These are phyloP conservation scores for Napeogenes inachia DNA, from an alignment of 2,888 invertebrate species.

Conservation along the genomic window DNA sequence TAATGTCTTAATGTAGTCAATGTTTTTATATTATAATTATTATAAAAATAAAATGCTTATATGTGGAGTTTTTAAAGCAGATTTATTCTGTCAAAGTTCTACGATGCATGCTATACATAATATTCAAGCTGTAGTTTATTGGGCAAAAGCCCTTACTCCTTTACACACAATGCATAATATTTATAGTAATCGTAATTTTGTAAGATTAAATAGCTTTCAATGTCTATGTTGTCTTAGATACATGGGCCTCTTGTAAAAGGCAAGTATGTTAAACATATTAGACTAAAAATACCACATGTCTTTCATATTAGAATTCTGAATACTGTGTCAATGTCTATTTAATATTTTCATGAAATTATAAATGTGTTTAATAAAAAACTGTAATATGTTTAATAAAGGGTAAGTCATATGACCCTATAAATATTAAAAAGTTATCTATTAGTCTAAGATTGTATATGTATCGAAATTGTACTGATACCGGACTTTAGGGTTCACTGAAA, in stretches of 20 bases:
- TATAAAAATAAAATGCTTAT: constrained; percentile 1
- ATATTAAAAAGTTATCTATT: not conserved
- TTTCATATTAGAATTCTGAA: constrained; percentile 1
- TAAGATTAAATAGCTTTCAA: not conserved
- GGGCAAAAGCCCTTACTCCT: not conserved
- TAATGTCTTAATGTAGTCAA: constrained; percentile 7
- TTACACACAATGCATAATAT: not conserved
- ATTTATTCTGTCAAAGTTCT: not conserved
- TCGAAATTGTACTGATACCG: constrained; percentile 1
- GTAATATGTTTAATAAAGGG: not conserved
- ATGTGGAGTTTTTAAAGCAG: not conserved
- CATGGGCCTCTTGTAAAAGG: not conserved
- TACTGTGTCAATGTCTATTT: constrained; percentile 1
- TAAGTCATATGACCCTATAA: not conserved
- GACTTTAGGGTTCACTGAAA: not conserved
- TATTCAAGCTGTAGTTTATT: not conserved
- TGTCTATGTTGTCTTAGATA: constrained; percentile 2
- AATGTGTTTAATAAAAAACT: not conserved
- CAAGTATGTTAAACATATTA: not conserved
- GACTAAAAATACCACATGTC: not conserved
- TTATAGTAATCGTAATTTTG: not conserved
- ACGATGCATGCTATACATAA: not conserved
- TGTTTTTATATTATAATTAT: not conserved
- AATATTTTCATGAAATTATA: not conserved
- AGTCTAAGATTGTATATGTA: not conserved